phyloP scores from a whole-genome alignment of 2,797 vertebrate genomes.

The Typhlichthys eigenmanni region DNA sequence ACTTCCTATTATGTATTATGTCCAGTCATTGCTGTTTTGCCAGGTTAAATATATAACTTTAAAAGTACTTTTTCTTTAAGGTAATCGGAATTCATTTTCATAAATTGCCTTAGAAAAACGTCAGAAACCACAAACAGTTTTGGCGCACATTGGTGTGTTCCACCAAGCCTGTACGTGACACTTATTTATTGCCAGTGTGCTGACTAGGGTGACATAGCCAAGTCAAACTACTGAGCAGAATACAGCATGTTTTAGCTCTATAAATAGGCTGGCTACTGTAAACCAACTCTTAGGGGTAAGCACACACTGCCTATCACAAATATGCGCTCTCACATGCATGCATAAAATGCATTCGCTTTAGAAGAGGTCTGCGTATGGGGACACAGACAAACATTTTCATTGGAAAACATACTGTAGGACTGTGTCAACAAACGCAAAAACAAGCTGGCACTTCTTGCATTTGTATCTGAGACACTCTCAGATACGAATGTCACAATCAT shows the following conservation, averaged over 20 bases:
- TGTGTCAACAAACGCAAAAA: no score
- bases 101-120: conserved; percentile 4
- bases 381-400: not conserved
- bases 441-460: no score
- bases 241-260: conserved; percentile 57
- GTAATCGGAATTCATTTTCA: no score
- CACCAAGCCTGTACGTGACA: conserved; percentile 12
- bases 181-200: conserved; percentile 49
- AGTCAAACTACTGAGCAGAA: conserved; percentile 69
- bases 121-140: not conserved
- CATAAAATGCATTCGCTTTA: not conserved
- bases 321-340: not conserved
- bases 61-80: no score
- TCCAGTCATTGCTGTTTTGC: no score
- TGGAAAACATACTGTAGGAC: no score
- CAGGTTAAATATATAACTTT: no score
- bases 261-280: conserved; percentile 66
- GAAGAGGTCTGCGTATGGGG: not conserved
- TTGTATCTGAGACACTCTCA: no score
- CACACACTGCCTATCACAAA: conserved; percentile 36
- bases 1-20: no score
- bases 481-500: not conserved
- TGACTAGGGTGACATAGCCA: conserved; percentile 53
- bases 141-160: conserved; percentile 9
- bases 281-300: conserved; percentile 51